A percentile compares a stretch with the other conserved stretches of the same genome.
Evolutionary conservation across 2,113 vertebrate genomes (phyloP).

Genomic region (Ptilonorhynchus violaceus): DNA sequence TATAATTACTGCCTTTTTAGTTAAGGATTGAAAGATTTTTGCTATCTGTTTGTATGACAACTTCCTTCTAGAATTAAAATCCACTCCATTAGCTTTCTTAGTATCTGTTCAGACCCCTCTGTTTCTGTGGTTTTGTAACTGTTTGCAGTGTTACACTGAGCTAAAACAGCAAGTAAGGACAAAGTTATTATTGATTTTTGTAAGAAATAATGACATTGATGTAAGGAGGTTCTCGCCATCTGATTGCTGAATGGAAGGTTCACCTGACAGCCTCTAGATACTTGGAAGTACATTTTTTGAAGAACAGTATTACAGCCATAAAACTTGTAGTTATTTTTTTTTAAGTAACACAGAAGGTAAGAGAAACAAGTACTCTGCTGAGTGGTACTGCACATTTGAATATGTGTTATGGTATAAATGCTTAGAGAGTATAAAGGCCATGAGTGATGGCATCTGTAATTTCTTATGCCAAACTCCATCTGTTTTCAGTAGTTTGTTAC

Average conservation of each 20-base stretch:
- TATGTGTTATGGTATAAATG: neutral
- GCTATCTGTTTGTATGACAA: neutral
- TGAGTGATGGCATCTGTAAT: conserved; percentile 6
- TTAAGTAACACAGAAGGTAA: neutral
- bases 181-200: neutral
- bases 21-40: neutral
- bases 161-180: neutral
- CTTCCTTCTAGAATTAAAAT: neutral
- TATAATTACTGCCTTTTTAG: neutral
- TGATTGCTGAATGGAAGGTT: neutral
- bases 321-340: neutral
- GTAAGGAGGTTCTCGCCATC: neutral
- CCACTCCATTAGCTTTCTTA: neutral
- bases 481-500: conserved; percentile 43
- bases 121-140: neutral
- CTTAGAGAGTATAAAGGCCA: neutral
- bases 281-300: neutral
- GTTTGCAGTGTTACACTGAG: neutral
- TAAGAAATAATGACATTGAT: neutral
- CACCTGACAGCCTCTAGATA: neutral
- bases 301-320: neutral
- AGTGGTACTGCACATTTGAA: neutral
- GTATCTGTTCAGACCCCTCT: neutral
- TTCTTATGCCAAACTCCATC: conserved; percentile 18
- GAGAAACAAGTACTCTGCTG: neutral